Evolutionary conservation across 2,113 vertebrate genomes (phyloP).

Genomic region (Gambusia affinis): DNA sequence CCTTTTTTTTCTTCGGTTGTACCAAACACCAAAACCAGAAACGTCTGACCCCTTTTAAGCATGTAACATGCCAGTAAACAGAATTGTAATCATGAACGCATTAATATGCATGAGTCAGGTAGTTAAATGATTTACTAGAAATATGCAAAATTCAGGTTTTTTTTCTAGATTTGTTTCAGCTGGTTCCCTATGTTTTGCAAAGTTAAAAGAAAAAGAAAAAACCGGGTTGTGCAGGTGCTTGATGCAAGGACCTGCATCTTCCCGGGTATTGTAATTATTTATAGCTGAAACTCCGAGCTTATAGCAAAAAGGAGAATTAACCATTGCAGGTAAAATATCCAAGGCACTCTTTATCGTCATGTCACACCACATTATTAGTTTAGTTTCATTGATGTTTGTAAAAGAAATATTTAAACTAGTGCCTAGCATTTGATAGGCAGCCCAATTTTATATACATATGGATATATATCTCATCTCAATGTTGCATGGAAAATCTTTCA

Average conservation of each 20-base stretch:
- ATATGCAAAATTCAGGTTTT: slow-evolving; percentile 59
- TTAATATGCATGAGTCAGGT: slow-evolving; percentile 78
- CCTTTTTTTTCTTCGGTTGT: slow-evolving; percentile 38
- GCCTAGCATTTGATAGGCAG: slow-evolving; percentile 79
- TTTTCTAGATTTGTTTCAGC: slow-evolving; percentile 70
- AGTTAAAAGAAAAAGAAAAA: slow-evolving; percentile 76
- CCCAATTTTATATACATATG: slow-evolving; percentile 75
- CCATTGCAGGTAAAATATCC: slow-evolving; percentile 88
- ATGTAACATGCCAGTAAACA: slow-evolving; percentile 86
- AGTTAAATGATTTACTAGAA: slow-evolving; percentile 89
- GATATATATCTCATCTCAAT: slow-evolving; percentile 71
- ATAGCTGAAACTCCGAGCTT: slow-evolving; percentile 84
- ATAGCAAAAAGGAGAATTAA: slow-evolving; percentile 91
- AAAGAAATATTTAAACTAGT: slow-evolving; percentile 83
- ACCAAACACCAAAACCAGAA: slow-evolving; percentile 67
- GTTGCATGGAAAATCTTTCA: slow-evolving; percentile 85
- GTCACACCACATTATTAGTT: slow-evolving; percentile 86
- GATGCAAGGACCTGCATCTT: slow-evolving; percentile 83
- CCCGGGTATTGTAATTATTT: slow-evolving; percentile 73
- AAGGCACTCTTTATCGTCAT: slow-evolving; percentile 93
- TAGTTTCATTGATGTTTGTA: slow-evolving; percentile 79
- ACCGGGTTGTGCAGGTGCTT: slow-evolving; percentile 76
- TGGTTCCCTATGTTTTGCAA: slow-evolving; percentile 80
- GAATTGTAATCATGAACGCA: slow-evolving; percentile 76
- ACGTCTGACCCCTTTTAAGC: slow-evolving; percentile 60